Conservation (phyloP, 2,888 invertebrate genomes). For the Melolontha melolontha region DNA sequence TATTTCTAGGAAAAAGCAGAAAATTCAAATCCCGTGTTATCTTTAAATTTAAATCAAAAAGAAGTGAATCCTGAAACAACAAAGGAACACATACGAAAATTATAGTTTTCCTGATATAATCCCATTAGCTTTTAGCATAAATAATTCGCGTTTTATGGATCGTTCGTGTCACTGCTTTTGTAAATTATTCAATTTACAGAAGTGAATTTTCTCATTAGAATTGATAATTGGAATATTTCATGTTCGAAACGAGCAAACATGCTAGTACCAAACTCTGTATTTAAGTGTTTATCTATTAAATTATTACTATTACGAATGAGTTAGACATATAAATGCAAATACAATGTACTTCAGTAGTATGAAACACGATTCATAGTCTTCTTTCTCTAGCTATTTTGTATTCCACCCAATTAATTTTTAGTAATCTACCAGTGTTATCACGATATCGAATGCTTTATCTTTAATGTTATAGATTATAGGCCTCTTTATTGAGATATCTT, state of each 20-base stretch:
- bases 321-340: neutral
- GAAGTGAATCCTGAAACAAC: slow-evolving; percentile 7
- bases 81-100: neutral
- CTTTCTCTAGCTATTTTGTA: no score
- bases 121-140: slow-evolving; percentile 1
- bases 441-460: no score
- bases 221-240: slow-evolving; percentile 19
- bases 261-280: neutral
- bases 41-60: slow-evolving; percentile 12
- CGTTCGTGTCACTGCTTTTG: neutral
- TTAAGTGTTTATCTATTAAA: neutral
- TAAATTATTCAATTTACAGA: slow-evolving; percentile 10
- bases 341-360: neutral
- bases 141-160: neutral
- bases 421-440: no score
- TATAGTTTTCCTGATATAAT: neutral
- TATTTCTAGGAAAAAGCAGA: no score
- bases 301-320: neutral
- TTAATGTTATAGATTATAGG: no score
- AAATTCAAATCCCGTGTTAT: neutral
- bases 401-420: no score
- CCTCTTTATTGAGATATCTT: no score
- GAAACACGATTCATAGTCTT: no score
- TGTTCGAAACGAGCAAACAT: neutral
- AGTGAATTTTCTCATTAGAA: neutral